These are phyloP conservation scores for Chaetodon trifasciatus DNA, from an alignment of 2,797 vertebrate genomes.

Conservation along the genomic window DNA sequence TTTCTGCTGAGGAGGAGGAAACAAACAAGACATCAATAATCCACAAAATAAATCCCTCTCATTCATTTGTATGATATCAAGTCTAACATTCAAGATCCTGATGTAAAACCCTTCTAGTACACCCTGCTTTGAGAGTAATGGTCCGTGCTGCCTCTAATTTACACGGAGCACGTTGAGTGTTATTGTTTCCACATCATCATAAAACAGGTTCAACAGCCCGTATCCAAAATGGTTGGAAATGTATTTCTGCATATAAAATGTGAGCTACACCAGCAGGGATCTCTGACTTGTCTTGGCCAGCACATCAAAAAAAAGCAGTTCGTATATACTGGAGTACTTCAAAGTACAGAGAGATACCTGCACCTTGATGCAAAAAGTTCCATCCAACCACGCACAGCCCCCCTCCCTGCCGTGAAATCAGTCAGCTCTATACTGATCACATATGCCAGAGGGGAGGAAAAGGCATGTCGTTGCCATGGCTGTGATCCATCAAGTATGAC, in stretches of 20 bases:
- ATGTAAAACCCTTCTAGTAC: slow-evolving; percentile 20
- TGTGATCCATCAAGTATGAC: slow-evolving; percentile 69
- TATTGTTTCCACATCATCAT: slow-evolving; percentile 30
- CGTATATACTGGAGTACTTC: neutral
- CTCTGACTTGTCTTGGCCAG: neutral
- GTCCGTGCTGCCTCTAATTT: slow-evolving; percentile 44
- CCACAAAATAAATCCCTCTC: slow-evolving; percentile 8
- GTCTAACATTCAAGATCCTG: slow-evolving; percentile 18
- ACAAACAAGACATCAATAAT: slow-evolving; percentile 38
- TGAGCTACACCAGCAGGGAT: neutral
- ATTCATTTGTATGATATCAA: slow-evolving; percentile 20
- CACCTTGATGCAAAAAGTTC: slow-evolving; percentile 3
- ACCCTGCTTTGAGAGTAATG: slow-evolving; percentile 37
- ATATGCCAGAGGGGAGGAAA: slow-evolving; percentile 56
- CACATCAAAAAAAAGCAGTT: neutral
- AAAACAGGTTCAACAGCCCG: slow-evolving; percentile 32
- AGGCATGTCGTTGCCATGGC: slow-evolving; percentile 50
- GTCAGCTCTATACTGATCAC: slow-evolving; percentile 56
- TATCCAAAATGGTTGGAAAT: slow-evolving; percentile 11
- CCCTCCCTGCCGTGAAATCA: slow-evolving; percentile 25
- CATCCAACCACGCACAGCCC: neutral
- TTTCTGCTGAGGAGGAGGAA: slow-evolving; percentile 16
- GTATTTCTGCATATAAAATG: slow-evolving; percentile 7
- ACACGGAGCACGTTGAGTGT: slow-evolving; percentile 1
- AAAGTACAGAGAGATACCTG: neutral